Percentiles rank a stretch among this genome's conserved stretches.
These are phyloP conservation scores for Cabera pusaria DNA, from an alignment of 2,888 invertebrate species.

Conservation along the genomic window DNA sequence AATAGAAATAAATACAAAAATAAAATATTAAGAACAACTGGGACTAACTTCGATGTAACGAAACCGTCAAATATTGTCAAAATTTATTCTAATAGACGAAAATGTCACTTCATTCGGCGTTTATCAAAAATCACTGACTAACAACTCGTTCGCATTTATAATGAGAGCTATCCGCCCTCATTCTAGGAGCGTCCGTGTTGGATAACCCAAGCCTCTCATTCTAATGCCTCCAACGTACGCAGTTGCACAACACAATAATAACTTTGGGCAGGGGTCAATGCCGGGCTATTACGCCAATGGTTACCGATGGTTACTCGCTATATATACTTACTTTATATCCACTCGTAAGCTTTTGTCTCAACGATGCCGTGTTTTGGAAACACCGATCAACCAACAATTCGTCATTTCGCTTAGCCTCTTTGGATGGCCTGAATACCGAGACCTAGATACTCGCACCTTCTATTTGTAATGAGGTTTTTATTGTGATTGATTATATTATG, in stretches of 20 bases:
- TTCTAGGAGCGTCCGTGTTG: conserved; percentile 53
- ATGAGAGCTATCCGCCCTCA: conserved; percentile 59
- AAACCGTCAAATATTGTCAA: too few relatives aligned
- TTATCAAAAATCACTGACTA: too few relatives aligned
- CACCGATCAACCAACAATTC: conserved; percentile 11
- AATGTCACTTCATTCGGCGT: too few relatives aligned
- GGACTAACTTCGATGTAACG: too few relatives aligned
- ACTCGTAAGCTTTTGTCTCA: conserved; percentile 18
- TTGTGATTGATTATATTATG: conserved; percentile 2
- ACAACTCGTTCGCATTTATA: too few relatives aligned
- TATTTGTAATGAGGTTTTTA: conserved; percentile 10
- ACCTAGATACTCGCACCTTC: too few relatives aligned
- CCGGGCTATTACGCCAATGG: conserved; percentile 31
- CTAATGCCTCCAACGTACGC: conserved; percentile 50
- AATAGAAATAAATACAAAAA: too few relatives aligned
- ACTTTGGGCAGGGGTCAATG: conserved; percentile 57
- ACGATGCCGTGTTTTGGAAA: conserved; percentile 10
- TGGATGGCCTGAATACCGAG: conserved; percentile 13
- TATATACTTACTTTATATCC: too few relatives aligned
- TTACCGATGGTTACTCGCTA: conserved; percentile 5
- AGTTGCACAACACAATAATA: conserved; percentile 50
- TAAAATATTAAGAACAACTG: too few relatives aligned
- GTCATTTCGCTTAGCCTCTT: conserved; percentile 11
- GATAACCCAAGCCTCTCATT: conserved; percentile 54
- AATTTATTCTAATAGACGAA: too few relatives aligned